These are phyloP conservation scores for Riparia riparia DNA, from an alignment of 2,113 vertebrate species.

Conservation along the genomic window DNA sequence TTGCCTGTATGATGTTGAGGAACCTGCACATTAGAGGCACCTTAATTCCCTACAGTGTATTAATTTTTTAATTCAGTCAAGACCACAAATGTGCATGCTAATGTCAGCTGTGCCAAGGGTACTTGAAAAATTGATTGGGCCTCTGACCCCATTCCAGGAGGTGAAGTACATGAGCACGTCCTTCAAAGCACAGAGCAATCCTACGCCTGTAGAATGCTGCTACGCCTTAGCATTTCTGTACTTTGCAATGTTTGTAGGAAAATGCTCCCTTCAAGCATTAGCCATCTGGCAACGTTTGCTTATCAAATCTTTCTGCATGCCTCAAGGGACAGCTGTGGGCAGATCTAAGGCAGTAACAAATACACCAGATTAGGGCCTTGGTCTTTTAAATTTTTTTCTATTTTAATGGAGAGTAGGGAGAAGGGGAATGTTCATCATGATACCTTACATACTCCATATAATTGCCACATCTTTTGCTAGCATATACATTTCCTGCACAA, in stretches of 20 bases:
- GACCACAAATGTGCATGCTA: not conserved
- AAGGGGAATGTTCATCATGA: not conserved
- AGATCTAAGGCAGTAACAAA: slow-evolving; percentile 32
- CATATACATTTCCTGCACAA: not conserved
- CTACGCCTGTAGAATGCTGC: not conserved
- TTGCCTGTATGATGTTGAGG: accelerated
- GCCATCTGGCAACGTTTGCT: slow-evolving; percentile 48
- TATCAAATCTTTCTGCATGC: not conserved
- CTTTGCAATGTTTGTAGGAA: slow-evolving; percentile 9
- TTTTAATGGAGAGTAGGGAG: not conserved
- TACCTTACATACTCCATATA: not conserved
- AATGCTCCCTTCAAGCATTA: not conserved
- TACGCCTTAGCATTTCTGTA: not conserved
- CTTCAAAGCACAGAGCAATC: not conserved
- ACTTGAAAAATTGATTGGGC: not conserved
- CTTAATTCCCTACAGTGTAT: not conserved
- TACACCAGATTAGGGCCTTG: not conserved
- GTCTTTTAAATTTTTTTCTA: not conserved
- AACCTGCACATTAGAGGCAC: not conserved
- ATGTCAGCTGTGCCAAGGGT: not conserved
- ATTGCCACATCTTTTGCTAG: not conserved
- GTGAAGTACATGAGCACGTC: accelerated
- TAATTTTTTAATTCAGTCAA: not conserved
- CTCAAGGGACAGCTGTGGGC: slow-evolving; percentile 42
- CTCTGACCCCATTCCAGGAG: not conserved